Evolutionary conservation across 2,888 invertebrate genomes (phyloP).

Genomic region (Drosophila quinaria): DNA sequence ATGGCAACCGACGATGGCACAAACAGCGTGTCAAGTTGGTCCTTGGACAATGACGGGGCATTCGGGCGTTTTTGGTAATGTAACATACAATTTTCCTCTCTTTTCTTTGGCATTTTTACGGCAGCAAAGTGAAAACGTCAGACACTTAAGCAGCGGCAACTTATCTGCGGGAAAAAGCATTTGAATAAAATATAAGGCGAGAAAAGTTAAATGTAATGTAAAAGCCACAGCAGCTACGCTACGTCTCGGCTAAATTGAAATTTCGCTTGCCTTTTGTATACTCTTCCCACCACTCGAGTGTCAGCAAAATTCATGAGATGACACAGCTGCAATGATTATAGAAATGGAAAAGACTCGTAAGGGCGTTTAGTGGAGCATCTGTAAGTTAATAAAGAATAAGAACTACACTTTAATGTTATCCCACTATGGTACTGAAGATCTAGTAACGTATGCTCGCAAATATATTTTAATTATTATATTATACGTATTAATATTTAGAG

Average conservation of each 20-base stretch:
- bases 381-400: not conserved
- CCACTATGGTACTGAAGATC: not conserved
- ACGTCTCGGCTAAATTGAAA: conserved; percentile 47
- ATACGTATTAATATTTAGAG: conserved; percentile 4
- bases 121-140: conserved; percentile 74
- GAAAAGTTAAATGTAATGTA: conserved; percentile 77
- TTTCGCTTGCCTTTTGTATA: conserved; percentile 25
- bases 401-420: not conserved
- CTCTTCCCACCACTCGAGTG: conserved; percentile 5
- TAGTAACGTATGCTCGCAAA: not conserved
- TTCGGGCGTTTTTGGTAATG: conserved; percentile 43
- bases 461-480: not conserved
- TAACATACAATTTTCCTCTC: conserved; percentile 16
- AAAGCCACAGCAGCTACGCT: conserved; percentile 56
- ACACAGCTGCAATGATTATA: conserved; percentile 22
- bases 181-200: conserved; percentile 79
- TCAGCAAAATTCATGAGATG: conserved; percentile 5
- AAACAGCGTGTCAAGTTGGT: conserved; percentile 42
- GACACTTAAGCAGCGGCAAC: conserved; percentile 65
- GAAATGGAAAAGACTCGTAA: conserved; percentile 7
- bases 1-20: conserved; percentile 9
- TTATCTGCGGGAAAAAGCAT: conserved; percentile 68
- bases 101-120: conserved; percentile 64
- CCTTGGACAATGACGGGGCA: conserved; percentile 43
- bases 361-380: not conserved